Percentiles rank a stretch among this genome's conserved stretches.
Evolutionary conservation across 2,797 vertebrate species (phyloP).

Genomic region (Peromyscus eremicus): DNA sequence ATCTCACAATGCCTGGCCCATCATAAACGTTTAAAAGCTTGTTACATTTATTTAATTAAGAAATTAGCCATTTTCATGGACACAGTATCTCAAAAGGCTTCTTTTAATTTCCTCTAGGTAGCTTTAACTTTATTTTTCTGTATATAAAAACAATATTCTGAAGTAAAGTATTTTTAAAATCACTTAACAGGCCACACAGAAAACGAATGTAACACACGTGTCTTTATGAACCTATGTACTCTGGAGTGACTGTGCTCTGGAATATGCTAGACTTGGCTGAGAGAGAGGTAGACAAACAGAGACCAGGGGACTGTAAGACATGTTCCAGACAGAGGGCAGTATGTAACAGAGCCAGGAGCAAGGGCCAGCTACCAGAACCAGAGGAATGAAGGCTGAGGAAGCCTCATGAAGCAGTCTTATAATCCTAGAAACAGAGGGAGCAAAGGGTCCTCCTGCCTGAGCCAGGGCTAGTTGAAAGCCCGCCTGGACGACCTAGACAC

Average conservation of each 20-base stretch:
- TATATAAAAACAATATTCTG: not conserved
- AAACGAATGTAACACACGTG: slow-evolving; percentile 15
- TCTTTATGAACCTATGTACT: slow-evolving; percentile 5
- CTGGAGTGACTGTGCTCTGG: not conserved
- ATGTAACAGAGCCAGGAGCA: not conserved
- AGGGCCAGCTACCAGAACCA: not conserved
- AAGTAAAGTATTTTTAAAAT: slow-evolving; percentile 12
- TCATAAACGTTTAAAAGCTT: slow-evolving; percentile 3
- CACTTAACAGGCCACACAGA: slow-evolving; percentile 6
- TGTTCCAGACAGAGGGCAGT: not conserved
- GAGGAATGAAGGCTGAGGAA: not conserved
- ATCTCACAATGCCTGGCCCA: not conserved
- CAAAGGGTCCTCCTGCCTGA: too few species aligned
- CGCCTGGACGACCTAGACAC: not conserved
- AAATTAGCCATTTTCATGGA: slow-evolving; percentile 39
- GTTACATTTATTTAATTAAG: not conserved
- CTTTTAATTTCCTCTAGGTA: not conserved
- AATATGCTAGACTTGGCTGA: not conserved
- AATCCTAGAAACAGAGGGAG: not conserved
- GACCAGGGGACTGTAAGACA: not conserved
- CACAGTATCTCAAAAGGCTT: slow-evolving; percentile 22
- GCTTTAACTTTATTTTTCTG: slow-evolving; percentile 27
- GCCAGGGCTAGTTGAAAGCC: not conserved
- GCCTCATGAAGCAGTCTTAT: not conserved
- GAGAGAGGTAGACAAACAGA: not conserved